These are phyloP conservation scores for Glomeris marginata DNA, from an alignment of 2,888 invertebrate species.

Conservation along the genomic window DNA sequence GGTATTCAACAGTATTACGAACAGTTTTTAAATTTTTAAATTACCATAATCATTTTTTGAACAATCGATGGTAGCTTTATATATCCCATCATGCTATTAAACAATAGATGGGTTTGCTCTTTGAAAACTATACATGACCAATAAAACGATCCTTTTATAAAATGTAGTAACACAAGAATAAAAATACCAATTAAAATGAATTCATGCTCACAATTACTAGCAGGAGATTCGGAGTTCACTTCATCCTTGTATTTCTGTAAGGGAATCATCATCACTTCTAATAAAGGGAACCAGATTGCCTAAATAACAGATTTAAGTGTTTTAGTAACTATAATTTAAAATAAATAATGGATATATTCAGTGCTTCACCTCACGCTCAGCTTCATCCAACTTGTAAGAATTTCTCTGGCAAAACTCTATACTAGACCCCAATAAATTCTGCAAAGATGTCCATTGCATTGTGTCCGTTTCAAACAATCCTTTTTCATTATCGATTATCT, in stretches of 20 bases:
- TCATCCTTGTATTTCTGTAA: neutral
- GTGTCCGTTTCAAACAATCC: conserved; percentile 17
- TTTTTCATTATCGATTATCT: conserved; percentile 10
- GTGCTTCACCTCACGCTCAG: conserved; percentile 32
- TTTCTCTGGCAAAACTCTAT: conserved; percentile 36
- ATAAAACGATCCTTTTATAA: too few relatives aligned
- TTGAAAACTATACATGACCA: conserved; percentile 7
- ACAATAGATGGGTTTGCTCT: conserved; percentile 9
- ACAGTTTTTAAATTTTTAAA: neutral
- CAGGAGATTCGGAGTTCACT: neutral
- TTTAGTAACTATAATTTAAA: neutral
- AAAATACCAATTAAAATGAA: neutral
- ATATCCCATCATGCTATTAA: conserved; percentile 14
- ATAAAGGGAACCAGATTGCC: conserved; percentile 7
- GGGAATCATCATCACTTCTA: conserved; percentile 4
- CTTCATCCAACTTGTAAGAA: conserved; percentile 31
- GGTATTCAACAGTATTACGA: neutral
- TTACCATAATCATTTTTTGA: conserved; percentile 5
- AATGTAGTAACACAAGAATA: neutral
- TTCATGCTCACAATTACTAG: neutral
- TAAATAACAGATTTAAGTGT: neutral
- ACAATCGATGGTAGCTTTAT: conserved; percentile 11
- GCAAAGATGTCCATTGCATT: conserved; percentile 20
- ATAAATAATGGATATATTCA: neutral
- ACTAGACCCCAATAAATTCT: conserved; percentile 22